Percentiles rank a stretch among this genome's conserved stretches.
Conservation (phyloP, 2,797 vertebrate genomes). For the Philypnodon macrostomus region DNA sequence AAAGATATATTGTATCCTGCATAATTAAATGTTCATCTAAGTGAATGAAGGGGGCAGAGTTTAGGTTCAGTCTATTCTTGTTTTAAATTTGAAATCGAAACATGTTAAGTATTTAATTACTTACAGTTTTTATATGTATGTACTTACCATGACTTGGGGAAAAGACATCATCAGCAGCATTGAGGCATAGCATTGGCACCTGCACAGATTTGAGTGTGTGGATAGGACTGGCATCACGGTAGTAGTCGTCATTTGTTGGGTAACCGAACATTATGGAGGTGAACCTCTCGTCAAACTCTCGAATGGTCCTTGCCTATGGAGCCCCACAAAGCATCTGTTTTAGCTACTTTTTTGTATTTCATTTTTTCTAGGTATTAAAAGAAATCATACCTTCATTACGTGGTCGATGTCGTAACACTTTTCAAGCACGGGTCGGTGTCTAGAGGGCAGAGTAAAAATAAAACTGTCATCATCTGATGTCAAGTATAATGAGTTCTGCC, state of each 20-base stretch:
- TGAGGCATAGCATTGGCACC: conserved; percentile 96
- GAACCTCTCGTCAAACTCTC: conserved; percentile 95
- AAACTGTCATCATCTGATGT: conserved; percentile 25
- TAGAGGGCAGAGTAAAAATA: conserved; percentile 58
- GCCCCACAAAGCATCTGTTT: not conserved
- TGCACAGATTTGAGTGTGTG: conserved; percentile 89
- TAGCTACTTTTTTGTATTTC: conserved; percentile 8
- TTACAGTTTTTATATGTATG: no score
- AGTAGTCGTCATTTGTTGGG: conserved; percentile 91
- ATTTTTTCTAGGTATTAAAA: conserved; percentile 13
- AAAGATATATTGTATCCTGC: no score
- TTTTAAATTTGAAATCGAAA: no score
- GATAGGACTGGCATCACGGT: conserved; percentile 90
- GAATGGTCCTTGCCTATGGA: conserved; percentile 88
- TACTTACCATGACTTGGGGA: conserved; percentile 91
- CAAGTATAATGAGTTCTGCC: conserved; percentile 17
- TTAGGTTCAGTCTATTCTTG: no score
- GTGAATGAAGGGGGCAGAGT: no score
- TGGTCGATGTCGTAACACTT: conserved; percentile 93
- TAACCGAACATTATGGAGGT: conserved; percentile 98
- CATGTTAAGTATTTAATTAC: no score
- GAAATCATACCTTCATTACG: conserved; percentile 89
- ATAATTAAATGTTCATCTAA: no score
- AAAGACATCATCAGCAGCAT: conserved; percentile 95
- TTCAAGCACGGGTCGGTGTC: conserved; percentile 91